phyloP scores from a whole-genome alignment of 2,797 vertebrate species.

The Sebastes cheni region DNA sequence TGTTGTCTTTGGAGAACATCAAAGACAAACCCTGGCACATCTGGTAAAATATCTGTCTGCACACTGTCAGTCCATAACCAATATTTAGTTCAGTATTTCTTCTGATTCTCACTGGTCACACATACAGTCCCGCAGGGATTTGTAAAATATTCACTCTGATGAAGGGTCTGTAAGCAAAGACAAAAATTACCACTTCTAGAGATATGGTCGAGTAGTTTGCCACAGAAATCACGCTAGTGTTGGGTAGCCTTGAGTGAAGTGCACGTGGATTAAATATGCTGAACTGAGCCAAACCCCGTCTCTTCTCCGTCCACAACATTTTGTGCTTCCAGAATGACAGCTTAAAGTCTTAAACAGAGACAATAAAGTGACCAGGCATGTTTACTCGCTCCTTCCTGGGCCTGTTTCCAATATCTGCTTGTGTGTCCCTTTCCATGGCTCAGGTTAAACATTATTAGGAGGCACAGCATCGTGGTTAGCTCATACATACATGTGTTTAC shows the following conservation, averaged over 20 bases:
- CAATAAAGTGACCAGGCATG: neutral
- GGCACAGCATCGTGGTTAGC: neutral
- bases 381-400: neutral
- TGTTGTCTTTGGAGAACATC: conserved; percentile 94
- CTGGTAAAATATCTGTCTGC: conserved; percentile 84
- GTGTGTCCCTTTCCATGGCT: neutral
- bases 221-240: neutral
- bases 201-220: neutral
- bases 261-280: neutral
- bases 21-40: conserved; percentile 99
- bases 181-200: neutral
- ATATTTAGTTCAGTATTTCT: neutral
- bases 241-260: neutral
- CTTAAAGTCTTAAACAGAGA: conserved; percentile 28
- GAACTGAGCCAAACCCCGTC: neutral
- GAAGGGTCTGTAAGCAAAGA: neutral
- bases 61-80: neutral
- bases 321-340: neutral
- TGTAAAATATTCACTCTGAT: neutral
- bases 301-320: neutral
- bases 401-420: neutral
- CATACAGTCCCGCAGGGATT: neutral
- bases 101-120: neutral
- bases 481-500: conserved; percentile 21
- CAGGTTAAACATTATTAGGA: conserved; percentile 31